Percentiles rank a stretch among this genome's conserved stretches.
Evolutionary conservation across 2,797 vertebrate genomes (phyloP).

Genomic region (Thamnophis elegans): DNA sequence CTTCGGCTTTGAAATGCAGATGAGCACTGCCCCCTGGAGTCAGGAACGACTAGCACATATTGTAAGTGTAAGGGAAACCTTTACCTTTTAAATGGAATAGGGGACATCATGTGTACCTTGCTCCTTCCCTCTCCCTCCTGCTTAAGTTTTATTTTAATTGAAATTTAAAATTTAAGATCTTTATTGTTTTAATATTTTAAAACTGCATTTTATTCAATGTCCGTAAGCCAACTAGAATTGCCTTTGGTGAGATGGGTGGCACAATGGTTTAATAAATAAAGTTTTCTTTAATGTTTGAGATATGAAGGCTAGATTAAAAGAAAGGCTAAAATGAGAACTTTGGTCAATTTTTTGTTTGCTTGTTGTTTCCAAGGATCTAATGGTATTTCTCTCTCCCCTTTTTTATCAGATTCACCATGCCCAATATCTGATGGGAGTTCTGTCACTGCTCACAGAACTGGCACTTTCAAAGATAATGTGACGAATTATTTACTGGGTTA

Average conservation of each 20-base stretch:
- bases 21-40: too few relatives aligned
- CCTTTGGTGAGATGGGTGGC: neutral
- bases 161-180: neutral
- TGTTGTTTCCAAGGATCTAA: neutral
- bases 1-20: too few relatives aligned
- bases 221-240: neutral
- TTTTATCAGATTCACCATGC: slow-evolving; percentile 81
- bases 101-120: neutral
- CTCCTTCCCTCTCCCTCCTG: neutral
- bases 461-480: slow-evolving; percentile 74
- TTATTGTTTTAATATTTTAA: neutral
- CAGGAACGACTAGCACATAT: too few relatives aligned
- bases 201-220: neutral
- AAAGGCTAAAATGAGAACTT: neutral
- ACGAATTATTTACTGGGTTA: slow-evolving; percentile 15
- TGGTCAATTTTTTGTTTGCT: neutral
- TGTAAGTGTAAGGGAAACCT: too few relatives aligned
- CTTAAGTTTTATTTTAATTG: neutral
- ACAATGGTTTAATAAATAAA: neutral
- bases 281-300: neutral
- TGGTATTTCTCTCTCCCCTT: neutral
- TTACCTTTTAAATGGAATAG: neutral
- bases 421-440: slow-evolving; percentile 78
- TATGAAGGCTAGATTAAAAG: neutral
- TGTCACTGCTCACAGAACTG: slow-evolving; percentile 89